Evolutionary conservation across 1,140 invertebrate genomes (phyloP), one percentile per base, ranked within the genome.

Genomic region (Campodea augens): DNA sequence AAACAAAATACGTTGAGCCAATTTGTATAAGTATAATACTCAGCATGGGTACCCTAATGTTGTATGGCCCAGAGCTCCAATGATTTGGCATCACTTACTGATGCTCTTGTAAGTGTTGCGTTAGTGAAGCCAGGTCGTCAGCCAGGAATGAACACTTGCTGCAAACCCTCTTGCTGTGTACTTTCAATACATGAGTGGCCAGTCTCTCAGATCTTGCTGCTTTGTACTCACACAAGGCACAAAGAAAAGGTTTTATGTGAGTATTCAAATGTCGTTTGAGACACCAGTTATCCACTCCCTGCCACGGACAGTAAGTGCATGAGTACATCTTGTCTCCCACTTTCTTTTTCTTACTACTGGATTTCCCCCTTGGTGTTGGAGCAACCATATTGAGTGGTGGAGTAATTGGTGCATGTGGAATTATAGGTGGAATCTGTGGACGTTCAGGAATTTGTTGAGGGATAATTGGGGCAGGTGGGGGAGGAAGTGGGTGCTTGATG

Each of bases 241-340:
- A 91, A 10, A 80, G 76, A 58, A 83, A 90, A 15, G 86, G 86
- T 60, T 89, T 90, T 53, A 88, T 71, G 61, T 91, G 87, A 15
- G 86, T 90, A 63, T 90, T 90, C 41, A 90, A 67, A 60, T 91
- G 87, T 5, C 86, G 70, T 61, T 90, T 89, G 41, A 90, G 63
- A 52, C 85, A 88, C 87, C 86, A 91, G 56, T 88, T 88, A 62
- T 90, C 86, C n/a, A 83, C 83, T 0, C 86, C 86, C 15, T 78
- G 81, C 85, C 85, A 90, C 2, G 84, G 71, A 60, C 86, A 91
- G 57, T 86, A 88, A 52, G 79, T 78, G 61, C 85, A 89, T 39
- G 74, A 74, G 61, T 83, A 89, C 52, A 78, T 58, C 51, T 67
- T 70, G 41, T 68, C 60, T 52, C 62, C 60, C 54, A 51, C 55